Evolutionary conservation across 1,140 invertebrate species (phyloP).

Genomic region (Uloborus diversus): DNA sequence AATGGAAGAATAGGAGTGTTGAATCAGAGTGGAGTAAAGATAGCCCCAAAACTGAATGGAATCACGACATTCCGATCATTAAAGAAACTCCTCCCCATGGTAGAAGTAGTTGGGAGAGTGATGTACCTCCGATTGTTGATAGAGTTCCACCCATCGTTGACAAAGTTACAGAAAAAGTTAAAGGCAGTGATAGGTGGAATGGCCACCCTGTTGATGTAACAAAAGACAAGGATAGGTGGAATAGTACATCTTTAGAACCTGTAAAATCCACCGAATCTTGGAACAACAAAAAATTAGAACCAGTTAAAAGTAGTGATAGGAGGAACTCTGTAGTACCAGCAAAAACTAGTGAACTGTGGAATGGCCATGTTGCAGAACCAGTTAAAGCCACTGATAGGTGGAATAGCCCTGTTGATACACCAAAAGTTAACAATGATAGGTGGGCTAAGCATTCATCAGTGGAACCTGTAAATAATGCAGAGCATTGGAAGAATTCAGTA

Average conservation of each 20-base stretch:
- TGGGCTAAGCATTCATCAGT: background rate
- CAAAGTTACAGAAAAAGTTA: background rate
- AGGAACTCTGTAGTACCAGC: background rate
- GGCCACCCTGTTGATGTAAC: background rate
- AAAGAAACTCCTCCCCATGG: slow-evolving; percentile 1
- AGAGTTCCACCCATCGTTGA: background rate
- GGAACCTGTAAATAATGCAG: slow-evolving; percentile 28
- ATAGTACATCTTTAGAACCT: background rate
- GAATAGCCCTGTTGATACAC: background rate
- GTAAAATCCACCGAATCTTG: background rate
- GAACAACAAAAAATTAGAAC: background rate
- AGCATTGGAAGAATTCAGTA: slow-evolving; percentile 17
- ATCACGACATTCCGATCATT: slow-evolving; percentile 16
- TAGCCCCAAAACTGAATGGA: slow-evolving; percentile 9
- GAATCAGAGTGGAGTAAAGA: slow-evolving; percentile 43
- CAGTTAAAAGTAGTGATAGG: background rate
- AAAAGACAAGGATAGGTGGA: slow-evolving; percentile 18
- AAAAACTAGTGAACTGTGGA: slow-evolving; percentile 22
- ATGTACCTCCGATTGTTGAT: background rate
- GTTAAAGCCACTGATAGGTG: slow-evolving; percentile 7
- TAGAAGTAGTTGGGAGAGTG: background rate
- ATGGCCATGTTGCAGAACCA: background rate
- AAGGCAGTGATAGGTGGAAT: slow-evolving; percentile 18
- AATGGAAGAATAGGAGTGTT: slow-evolving; percentile 36
- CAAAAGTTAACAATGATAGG: background rate